Conservation (phyloP, 2,113 vertebrate genomes). For the Circaetus cinerascens region DNA sequence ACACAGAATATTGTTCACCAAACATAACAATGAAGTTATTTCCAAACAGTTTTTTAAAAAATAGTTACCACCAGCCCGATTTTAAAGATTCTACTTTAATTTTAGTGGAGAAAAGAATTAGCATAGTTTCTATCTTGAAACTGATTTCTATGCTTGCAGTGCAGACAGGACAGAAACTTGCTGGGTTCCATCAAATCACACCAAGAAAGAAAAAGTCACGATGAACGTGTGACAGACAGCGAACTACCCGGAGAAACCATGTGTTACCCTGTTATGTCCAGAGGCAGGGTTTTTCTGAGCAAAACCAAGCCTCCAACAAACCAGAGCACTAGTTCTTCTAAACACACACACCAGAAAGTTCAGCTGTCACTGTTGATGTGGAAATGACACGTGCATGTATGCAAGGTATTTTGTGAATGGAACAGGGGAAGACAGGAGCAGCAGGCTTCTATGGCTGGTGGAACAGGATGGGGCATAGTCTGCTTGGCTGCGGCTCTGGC, state of each 20-base stretch:
- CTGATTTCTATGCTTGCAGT: background rate
- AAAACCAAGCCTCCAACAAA: background rate
- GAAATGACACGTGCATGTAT: background rate
- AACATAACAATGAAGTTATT: background rate
- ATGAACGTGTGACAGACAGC: background rate
- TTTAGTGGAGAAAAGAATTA: background rate
- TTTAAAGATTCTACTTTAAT: background rate
- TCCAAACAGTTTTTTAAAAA: background rate
- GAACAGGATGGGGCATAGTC: background rate
- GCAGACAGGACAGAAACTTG: background rate
- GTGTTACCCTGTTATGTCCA: background rate
- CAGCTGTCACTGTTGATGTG: background rate
- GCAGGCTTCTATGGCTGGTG: background rate
- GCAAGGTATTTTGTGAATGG: background rate
- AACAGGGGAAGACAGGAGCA: background rate
- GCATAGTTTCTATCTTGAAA: background rate
- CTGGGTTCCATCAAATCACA: background rate
- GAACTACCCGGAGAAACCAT: background rate
- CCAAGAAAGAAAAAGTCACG: background rate
- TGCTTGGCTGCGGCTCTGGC: background rate
- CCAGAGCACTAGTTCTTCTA: background rate
- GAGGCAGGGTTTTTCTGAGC: background rate
- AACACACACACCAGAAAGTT: background rate
- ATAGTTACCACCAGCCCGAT: background rate
- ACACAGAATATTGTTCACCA: background rate